Conservation (phyloP, 2,113 vertebrate species). For the Entomyzon cyanotis region DNA sequence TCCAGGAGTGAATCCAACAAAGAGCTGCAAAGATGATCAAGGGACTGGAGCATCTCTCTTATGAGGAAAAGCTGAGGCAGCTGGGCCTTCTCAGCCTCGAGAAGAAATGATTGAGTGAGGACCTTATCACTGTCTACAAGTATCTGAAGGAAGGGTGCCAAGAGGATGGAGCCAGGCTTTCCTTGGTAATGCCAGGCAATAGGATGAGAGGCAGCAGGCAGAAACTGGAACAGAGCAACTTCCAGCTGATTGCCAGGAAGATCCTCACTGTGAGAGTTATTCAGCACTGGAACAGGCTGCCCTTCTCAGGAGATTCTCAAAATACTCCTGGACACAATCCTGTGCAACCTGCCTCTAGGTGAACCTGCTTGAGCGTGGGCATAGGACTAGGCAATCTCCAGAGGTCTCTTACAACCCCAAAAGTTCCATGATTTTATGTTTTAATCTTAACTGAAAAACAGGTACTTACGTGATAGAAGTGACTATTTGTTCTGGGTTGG, state of each 20-base stretch:
- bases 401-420: not conserved
- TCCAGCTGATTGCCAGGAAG: not conserved
- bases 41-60: not conserved
- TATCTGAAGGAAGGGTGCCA: not conserved
- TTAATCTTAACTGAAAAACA: not conserved
- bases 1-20: not conserved
- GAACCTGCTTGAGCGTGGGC: not conserved
- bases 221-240: not conserved
- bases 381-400: not conserved
- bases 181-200: not conserved
- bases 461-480: not conserved
- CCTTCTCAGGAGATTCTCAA: not conserved
- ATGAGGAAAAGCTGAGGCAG: not conserved
- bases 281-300: not conserved
- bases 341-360: not conserved
- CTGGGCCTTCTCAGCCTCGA: not conserved
- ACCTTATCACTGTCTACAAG: not conserved
- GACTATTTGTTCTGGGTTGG: not conserved
- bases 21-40: not conserved
- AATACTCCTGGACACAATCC: not conserved
- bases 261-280: not conserved
- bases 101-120: not conserved
- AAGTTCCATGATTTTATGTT: not conserved
- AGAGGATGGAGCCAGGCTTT: not conserved
- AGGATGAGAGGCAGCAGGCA: not conserved